phyloP scores from a whole-genome alignment of 2,797 vertebrate genomes.

The Falco novaeseelandiae region DNA sequence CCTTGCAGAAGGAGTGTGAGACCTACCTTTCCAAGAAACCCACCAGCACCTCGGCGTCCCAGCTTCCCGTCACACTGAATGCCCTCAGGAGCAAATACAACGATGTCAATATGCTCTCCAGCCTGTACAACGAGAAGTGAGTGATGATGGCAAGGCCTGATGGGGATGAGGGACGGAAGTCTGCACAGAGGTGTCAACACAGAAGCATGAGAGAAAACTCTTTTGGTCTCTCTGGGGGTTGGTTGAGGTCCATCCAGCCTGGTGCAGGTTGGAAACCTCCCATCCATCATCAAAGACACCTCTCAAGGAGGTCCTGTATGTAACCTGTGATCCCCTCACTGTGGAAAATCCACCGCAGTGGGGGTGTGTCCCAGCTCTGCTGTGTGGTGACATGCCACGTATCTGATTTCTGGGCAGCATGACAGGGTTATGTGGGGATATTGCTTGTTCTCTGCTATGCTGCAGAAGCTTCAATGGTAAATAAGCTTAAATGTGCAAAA shows the following conservation, averaged over 20 bases:
- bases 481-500: neutral
- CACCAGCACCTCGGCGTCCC: conserved; percentile 76
- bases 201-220: neutral
- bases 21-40: conserved; percentile 79
- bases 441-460: neutral
- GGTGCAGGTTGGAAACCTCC: neutral
- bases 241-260: neutral
- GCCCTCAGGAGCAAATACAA: conserved; percentile 86
- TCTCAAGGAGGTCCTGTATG: neutral
- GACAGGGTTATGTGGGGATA: neutral
- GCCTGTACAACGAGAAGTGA: conserved; percentile 90
- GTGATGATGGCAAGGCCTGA: conserved; percentile 4
- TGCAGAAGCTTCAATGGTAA: neutral
- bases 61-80: conserved; percentile 83
- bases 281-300: neutral
- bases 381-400: neutral
- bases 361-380: neutral
- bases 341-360: neutral
- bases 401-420: neutral
- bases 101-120: conserved; percentile 80
- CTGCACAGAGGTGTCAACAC: neutral
- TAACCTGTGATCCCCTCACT: neutral
- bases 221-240: neutral
- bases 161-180: neutral
- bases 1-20: conserved; percentile 83